phyloP scores from a whole-genome alignment of 2,113 vertebrate genomes.

The Elgaria multicarinata region DNA sequence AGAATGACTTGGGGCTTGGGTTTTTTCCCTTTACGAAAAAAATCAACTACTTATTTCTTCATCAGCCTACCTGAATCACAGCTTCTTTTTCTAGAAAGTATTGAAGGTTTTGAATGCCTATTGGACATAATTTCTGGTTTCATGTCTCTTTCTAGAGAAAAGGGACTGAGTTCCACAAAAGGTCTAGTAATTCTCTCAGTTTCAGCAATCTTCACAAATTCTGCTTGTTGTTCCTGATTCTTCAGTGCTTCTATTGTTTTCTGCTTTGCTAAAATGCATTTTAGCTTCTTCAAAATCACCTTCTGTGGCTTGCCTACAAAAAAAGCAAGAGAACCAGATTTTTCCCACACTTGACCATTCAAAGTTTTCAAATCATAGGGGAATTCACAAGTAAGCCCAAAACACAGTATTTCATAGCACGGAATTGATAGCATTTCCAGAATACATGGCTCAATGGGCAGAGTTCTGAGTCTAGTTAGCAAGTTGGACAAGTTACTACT shows the following conservation, averaged over 20 bases:
- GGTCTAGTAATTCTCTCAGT: conserved; percentile 51
- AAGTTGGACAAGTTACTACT: background rate
- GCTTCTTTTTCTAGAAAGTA: conserved; percentile 82
- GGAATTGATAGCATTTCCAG: background rate
- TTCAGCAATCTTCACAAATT: conserved; percentile 63
- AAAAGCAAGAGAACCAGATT: conserved; percentile 45
- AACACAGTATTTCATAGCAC: background rate
- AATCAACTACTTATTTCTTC: background rate
- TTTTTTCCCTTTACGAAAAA: background rate
- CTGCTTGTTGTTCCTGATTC: conserved; percentile 63
- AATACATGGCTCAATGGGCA: background rate
- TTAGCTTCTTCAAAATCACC: conserved; percentile 82
- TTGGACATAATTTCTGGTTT: conserved; percentile 66
- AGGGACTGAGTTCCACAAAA: conserved; percentile 51
- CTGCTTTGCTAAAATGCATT: conserved; percentile 84
- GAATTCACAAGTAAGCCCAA: background rate
- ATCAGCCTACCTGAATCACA: conserved; percentile 71
- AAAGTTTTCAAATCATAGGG: background rate
- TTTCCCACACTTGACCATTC: conserved; percentile 15
- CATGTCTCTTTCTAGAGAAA: conserved; percentile 62
- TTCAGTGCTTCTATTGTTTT: conserved; percentile 78
- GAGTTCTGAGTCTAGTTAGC: background rate
- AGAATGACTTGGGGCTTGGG: background rate
- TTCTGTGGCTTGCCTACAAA: conserved; percentile 84
- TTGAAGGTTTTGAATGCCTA: conserved; percentile 83